Conservation (phyloP, 23 tunicate genomes). For the Phallusia fumigata region DNA sequence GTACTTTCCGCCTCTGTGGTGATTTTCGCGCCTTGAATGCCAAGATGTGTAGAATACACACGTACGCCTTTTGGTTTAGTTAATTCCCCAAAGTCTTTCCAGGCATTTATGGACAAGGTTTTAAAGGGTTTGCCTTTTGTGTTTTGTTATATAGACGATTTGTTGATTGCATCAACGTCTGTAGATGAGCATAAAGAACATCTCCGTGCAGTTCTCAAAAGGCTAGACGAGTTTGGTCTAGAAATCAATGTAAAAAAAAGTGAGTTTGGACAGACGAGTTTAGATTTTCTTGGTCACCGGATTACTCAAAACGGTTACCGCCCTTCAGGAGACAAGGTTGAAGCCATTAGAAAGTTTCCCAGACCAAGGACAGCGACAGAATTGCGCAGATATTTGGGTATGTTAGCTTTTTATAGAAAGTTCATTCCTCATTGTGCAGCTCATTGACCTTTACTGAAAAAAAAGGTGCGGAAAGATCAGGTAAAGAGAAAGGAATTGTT, state of each 20-base stretch:
- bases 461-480: not conserved
- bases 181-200: not conserved
- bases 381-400: not conserved
- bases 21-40: too few relatives aligned
- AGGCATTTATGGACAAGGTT: not conserved
- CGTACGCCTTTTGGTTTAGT: not conserved
- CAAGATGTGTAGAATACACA: not conserved
- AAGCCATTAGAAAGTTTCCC: not conserved
- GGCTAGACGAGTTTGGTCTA: not conserved
- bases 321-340: not conserved
- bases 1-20: too few relatives aligned
- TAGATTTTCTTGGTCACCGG: not conserved
- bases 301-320: not conserved
- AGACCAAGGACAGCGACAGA: not conserved
- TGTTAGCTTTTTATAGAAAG: not conserved
- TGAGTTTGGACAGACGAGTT: not conserved
- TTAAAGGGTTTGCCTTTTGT: not conserved
- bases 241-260: not conserved
- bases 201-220: not conserved
- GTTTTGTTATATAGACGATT: not conserved
- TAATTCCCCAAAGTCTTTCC: not conserved
- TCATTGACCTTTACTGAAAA: not conserved
- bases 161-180: not conserved
- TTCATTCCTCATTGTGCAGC: slow-evolving; percentile 8
- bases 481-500: not conserved